Percentiles rank a stretch among this genome's conserved stretches.
phyloP scores from a whole-genome alignment of 1,140 invertebrate species.

The Dolichoris vasculosae region DNA sequence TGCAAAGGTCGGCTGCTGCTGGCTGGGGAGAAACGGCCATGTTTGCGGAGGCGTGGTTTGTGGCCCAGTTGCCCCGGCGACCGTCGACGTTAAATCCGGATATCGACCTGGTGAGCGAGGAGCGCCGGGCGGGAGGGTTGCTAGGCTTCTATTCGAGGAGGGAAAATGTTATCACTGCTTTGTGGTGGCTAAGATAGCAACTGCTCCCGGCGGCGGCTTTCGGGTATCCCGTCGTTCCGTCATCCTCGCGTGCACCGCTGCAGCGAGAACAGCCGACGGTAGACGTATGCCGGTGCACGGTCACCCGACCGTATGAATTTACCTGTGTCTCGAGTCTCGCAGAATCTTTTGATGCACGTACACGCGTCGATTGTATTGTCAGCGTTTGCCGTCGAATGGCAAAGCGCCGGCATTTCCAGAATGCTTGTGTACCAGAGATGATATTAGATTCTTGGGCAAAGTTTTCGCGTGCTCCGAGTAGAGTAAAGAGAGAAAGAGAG shows the following conservation, averaged over 20 bases:
- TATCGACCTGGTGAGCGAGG: conserved; percentile 69
- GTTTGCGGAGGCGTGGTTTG: conserved; percentile 70
- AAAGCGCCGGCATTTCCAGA: conserved; percentile 66
- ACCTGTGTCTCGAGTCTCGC: neutral
- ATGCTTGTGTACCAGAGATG: conserved; percentile 70
- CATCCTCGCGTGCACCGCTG: conserved; percentile 20
- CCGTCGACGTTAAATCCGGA: conserved; percentile 68
- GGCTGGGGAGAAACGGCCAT: conserved; percentile 60
- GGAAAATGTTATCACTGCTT: conserved; percentile 76
- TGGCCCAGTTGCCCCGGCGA: conserved; percentile 66
- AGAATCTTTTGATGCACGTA: conserved; percentile 35
- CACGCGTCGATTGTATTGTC: conserved; percentile 34
- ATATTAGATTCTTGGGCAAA: conserved; percentile 75
- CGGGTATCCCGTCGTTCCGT: conserved; percentile 47
- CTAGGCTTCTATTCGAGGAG: conserved; percentile 73
- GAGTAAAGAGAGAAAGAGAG: neutral
- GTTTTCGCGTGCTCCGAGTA: conserved; percentile 68
- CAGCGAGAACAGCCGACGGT: neutral
- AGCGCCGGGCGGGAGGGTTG: conserved; percentile 65
- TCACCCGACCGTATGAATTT: too few species aligned
- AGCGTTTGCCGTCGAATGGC: conserved; percentile 46
- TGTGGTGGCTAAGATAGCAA: conserved; percentile 75
- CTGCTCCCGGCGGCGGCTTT: conserved; percentile 56
- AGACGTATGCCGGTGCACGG: neutral
- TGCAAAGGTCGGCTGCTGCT: neutral